Percentiles rank a stretch among this genome's conserved stretches.
Conservation (phyloP, 2,797 vertebrate genomes). For the Jordanella pulchra region DNA sequence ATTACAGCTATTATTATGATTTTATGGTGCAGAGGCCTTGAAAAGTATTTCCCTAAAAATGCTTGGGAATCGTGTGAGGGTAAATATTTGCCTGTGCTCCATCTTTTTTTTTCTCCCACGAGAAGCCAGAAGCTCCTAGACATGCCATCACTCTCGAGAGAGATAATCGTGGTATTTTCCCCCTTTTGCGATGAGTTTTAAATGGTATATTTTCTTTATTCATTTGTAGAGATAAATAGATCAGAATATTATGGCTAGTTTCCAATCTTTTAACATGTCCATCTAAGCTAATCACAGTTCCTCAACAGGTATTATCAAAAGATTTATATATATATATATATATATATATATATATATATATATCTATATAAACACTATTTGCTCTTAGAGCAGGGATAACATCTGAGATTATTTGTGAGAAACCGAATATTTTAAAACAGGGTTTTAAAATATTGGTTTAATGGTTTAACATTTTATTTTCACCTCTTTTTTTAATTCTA, state of each 20-base stretch:
- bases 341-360: too few species aligned
- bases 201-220: neutral
- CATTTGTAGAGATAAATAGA: neutral
- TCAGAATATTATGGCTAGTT: neutral
- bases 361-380: too few species aligned
- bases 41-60: constrained; percentile 69
- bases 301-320: too few species aligned
- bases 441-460: neutral
- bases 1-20: constrained; percentile 77
- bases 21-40: constrained; percentile 73
- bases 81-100: constrained; percentile 60
- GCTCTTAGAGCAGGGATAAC: neutral
- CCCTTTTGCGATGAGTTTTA: constrained; percentile 2
- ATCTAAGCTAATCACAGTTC: neutral
- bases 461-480: neutral
- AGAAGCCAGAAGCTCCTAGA: constrained; percentile 30
- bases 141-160: constrained; percentile 11
- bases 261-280: neutral
- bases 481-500: neutral
- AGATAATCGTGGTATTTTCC: constrained; percentile 31
- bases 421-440: neutral
- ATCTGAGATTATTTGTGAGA: neutral
- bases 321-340: too few species aligned
- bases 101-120: constrained; percentile 18
- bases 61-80: constrained; percentile 56